Evolutionary conservation across 2,113 vertebrate species (phyloP).

Genomic region (Felis catus): DNA sequence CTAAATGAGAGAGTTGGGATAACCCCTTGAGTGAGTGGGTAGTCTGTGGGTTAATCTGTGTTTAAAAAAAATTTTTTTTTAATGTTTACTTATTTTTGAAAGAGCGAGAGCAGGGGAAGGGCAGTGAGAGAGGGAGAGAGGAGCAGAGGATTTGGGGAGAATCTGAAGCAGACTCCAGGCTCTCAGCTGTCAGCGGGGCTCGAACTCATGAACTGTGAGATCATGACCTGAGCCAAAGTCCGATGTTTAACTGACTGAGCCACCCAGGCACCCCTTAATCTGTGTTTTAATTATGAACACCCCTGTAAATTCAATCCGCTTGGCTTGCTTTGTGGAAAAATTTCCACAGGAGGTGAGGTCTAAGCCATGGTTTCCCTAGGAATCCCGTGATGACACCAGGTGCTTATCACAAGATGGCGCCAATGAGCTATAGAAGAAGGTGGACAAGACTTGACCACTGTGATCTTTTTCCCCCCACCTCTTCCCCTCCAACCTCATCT

Average conservation of each 20-base stretch:
- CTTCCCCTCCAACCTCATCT: background rate
- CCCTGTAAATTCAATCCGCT: background rate
- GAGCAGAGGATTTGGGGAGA: no score
- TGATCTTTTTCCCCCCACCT: background rate
- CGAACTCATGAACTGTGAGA: no score
- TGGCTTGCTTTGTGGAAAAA: conserved; percentile 23
- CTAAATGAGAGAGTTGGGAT: background rate
- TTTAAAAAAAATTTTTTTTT: background rate
- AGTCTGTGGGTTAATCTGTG: background rate
- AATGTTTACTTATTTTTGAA: no score
- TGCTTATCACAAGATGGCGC: conserved; percentile 69
- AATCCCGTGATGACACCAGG: background rate
- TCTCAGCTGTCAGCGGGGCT: no score
- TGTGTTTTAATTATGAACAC: conserved; percentile 14
- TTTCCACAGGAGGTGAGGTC: background rate
- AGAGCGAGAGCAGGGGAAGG: no score
- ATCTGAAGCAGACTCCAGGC: no score
- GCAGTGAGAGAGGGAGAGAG: no score
- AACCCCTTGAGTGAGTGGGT: background rate
- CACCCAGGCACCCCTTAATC: background rate
- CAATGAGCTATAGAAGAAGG: conserved; percentile 52
- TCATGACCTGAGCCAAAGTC: no score
- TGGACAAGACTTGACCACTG: background rate
- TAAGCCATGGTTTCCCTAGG: background rate
- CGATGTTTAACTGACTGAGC: no score